Base-by-base conservation (phyloP, 2,888 invertebrate species). In the Stenoptilia bipunctidactyla region DNA sequence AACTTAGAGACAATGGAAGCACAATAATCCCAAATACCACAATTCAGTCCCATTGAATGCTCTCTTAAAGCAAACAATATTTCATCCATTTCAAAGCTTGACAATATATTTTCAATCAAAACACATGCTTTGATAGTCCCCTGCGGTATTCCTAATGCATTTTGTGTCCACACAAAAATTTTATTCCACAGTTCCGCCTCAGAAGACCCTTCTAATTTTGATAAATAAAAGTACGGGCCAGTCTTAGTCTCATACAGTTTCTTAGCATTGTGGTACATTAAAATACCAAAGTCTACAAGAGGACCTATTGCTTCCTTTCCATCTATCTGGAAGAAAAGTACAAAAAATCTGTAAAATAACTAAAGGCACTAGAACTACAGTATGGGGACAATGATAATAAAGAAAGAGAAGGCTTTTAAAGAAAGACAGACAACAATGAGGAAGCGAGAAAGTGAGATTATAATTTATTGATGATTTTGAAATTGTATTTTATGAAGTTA, bases 1-100 rank as follows among this genome's bases (percentile, higher is more conserved):
- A 89, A 88, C 61, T 89, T 89, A 15, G 85, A 77, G 48, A 90
- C 86, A 38, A 90, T 87, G 2, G 88, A 89, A 0, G 89, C 89
- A 40, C 87, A 85, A 58, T 91, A 91, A 58, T 91, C 91, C 91
- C 91, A 91, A 49, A 91, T 88, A 2, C 91, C 91, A 64, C 90
- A 91, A 59, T 91, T 91, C 1, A 91, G 74, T 1, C 91, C 91
- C 27, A 90, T 63, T 0, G 90, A 89, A 63, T 90, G 89, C 40
- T 90, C 87, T 47, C 69, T 84, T 30, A 91, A 60, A 10, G 87
- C 88, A 61, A 82, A 90, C 40, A 91, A 72, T 44, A 91, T 91
- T 56, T 89, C 88, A 37, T 91, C 89, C 71, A 89, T 77, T 66
- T 90, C 88, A 71, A 90, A 91, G 2, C 86, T 76, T 0, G 90